These are phyloP conservation scores for Drosophila pallidifrons DNA, from an alignment of 1,140 invertebrate species.

Conservation along the genomic window DNA sequence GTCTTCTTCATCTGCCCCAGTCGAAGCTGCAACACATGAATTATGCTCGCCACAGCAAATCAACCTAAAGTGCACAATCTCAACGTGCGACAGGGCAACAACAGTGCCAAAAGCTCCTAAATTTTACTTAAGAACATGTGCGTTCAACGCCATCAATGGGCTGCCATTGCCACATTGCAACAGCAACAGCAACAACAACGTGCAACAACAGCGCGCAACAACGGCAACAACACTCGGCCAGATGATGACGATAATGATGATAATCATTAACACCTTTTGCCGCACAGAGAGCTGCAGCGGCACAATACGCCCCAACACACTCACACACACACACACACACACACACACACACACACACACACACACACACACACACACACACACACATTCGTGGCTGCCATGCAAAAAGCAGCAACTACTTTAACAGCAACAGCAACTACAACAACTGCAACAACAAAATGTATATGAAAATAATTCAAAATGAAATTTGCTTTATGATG, in stretches of 20 bases:
- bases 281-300: conserved; percentile 58
- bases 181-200: conserved; percentile 3
- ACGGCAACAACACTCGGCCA: conserved; percentile 15
- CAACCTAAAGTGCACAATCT: conserved; percentile 72
- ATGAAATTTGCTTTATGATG: conserved; percentile 85
- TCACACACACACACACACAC: too few relatives aligned
- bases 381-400: conserved; percentile 40
- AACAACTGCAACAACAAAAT: conserved; percentile 54
- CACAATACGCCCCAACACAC: conserved; percentile 76
- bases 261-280: conserved; percentile 84
- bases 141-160: conserved; percentile 76
- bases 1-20: conserved; percentile 17
- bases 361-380: conserved; percentile 40
- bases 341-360: too few relatives aligned
- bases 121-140: conserved; percentile 84
- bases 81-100: conserved; percentile 55
- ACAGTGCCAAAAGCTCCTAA: conserved; percentile 79
- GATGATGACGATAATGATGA: conserved; percentile 76
- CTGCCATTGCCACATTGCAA: conserved; percentile 51
- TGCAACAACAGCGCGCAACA: conserved; percentile 3
- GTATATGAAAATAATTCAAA: conserved; percentile 84
- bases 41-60: conserved; percentile 84
- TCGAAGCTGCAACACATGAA: conserved; percentile 56
- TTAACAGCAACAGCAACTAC: conserved; percentile 22
- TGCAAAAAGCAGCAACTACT: conserved; percentile 25